Evolutionary conservation across 2,888 invertebrate species (phyloP), one percentile per base, ranked within the genome.

Genomic region (Criorhina ranunculi): DNA sequence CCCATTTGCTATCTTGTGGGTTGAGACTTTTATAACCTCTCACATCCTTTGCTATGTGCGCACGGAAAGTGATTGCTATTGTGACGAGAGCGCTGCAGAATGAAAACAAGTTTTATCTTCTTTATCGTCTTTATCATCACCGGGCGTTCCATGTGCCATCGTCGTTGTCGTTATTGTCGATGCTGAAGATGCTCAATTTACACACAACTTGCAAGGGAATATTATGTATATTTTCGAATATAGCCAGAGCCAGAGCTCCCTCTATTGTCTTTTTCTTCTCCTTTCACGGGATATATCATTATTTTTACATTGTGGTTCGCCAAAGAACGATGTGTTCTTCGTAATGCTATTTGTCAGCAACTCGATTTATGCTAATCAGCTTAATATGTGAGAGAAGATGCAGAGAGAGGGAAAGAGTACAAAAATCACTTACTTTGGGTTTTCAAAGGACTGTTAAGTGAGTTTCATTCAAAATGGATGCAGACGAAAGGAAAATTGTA

Each of bases 1-100:
- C n/a, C n/a, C n/a, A n/a, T n/a, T n/a, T 44, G 0, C 19, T 17
- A 73, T 29, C 66, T 44, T 62, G 62, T 49, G 55, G 62, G 62
- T 67, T 59, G 53, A 67, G 78, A 40, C 73, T 75, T 57, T 78
- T 73, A 60, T 66, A 77, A 78, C 82, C 66, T 66, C 72, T 53
- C 78, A 24, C 24, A 70, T 67, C 60, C 60, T 57, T 69, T 62
- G 62, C 55, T 62, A 62, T 60, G 33, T 42, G 57, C 19, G 67
- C 31, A 64, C 82, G 46, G 55, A 83, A 78, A 83, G 60, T 78
- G 82, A 83, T 83, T 83, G 77, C 67, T 70, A 77, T 83, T 78
- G 60, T 67, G 60, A 44, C 29, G 62, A 57, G 15, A 44, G 40
- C n/a, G n/a, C 51, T 67, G 57, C 40, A 53, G 49, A 51, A 60